Conservation (phyloP, 1,140 invertebrate species). For the Teleopsis dalmanni region DNA sequence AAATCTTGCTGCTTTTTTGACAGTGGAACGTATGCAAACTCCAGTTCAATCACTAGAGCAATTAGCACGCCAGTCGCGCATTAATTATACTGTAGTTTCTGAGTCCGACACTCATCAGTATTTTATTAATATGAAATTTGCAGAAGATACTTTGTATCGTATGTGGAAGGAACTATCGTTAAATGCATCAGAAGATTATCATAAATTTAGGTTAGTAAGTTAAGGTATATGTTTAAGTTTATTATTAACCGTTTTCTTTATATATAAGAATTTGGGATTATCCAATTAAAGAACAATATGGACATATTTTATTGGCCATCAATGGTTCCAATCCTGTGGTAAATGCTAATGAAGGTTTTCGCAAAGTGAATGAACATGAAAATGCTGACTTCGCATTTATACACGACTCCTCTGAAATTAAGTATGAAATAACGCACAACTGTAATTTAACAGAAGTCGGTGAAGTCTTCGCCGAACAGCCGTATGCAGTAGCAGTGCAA, state of each 20-base stretch:
- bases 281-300: conserved; percentile 84
- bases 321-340: conserved; percentile 65
- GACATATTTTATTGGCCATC: conserved; percentile 76
- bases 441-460: conserved; percentile 82
- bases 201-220: conserved; percentile 36
- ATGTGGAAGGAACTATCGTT: conserved; percentile 85
- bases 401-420: conserved; percentile 77
- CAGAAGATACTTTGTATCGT: conserved; percentile 78
- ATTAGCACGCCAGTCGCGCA: conserved; percentile 74
- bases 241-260: background rate
- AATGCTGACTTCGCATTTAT: conserved; percentile 84
- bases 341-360: conserved; percentile 63
- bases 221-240: background rate
- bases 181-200: conserved; percentile 58
- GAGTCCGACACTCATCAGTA: conserved; percentile 74
- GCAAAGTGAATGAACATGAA: conserved; percentile 64
- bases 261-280: conserved; percentile 78
- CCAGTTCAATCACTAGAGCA: conserved; percentile 83
- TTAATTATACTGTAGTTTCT: conserved; percentile 85
- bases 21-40: conserved; percentile 91
- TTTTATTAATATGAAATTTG: conserved; percentile 86
- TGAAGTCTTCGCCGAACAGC: conserved; percentile 80
- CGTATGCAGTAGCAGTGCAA: conserved; percentile 79
- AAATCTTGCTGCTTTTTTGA: conserved; percentile 93
- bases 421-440: conserved; percentile 72